Evolutionary conservation across 1,140 invertebrate species (phyloP), one percentile per base, ranked within the genome.

Genomic region (Odontomachus brunneus): DNA sequence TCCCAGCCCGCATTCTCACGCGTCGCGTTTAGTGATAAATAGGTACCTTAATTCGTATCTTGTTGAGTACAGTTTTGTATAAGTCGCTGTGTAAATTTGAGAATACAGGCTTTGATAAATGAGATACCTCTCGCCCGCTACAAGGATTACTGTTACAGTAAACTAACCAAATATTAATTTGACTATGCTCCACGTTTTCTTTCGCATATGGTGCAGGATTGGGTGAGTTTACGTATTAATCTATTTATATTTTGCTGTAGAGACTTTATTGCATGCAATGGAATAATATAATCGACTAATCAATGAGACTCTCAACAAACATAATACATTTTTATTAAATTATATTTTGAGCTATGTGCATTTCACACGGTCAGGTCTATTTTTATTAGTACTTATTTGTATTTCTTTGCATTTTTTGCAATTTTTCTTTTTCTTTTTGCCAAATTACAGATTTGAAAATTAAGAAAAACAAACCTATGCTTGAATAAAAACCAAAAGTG

Each of bases 151-250:
- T 65, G 17, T 60, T 75, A 22, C 60, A 83, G 83, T 83, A 55
- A 51, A 85, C 53, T 88, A 89, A 86, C 55, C 38, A 78, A 84
- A 84, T 44, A 86, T 84, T 84, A 78, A 89, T 84, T 91, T 90
- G 60, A 15, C 48, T 7, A 44, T 89, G 71, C 89, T 91, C 22
- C 83, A 88, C 38, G 87, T 80, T 86, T 84, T 22, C 57, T 85
- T 62, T n/a, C 83, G 82, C 83, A 82, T 82, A 19, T 53, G 26
- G 82, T 57, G 22, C 78, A 84, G 89, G 67, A 90, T 71, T 59
- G 84, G 89, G 90, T 90, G 74, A 91, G 90, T 90, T 9, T 0
- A 38, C 14, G 69, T 83, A 86, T 51, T 85, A 83, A 88, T 67
- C 53, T 88, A 85, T 15, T 78, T 48, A 57, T 2, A 29, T 7